These are phyloP conservation scores for Onychomys torridus DNA, from an alignment of 2,797 vertebrate genomes.

Conservation along the genomic window DNA sequence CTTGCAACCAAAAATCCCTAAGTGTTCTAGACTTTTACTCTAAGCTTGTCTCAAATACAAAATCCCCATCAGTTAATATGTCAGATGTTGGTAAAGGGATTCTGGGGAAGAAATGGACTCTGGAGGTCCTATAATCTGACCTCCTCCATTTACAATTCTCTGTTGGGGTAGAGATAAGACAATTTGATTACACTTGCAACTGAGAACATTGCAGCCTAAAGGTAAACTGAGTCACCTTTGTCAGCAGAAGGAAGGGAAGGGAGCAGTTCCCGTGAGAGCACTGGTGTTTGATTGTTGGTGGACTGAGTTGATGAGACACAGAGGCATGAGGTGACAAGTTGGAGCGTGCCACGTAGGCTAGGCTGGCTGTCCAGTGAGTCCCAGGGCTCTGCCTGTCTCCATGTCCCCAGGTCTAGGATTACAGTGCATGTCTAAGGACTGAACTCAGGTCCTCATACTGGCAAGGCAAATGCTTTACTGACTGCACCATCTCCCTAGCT, in stretches of 20 bases:
- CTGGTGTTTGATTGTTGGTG: background rate
- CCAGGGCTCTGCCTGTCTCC: background rate
- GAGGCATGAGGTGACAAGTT: background rate
- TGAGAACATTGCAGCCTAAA: slow-evolving; percentile 30
- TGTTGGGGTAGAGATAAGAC: background rate
- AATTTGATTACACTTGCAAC: background rate
- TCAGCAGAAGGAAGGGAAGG: background rate
- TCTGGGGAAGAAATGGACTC: background rate
- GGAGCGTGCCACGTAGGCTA: background rate
- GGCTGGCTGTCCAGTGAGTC: background rate
- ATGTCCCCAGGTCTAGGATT: background rate
- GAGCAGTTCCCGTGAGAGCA: background rate
- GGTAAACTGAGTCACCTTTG: slow-evolving; percentile 57
- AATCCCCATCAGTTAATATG: background rate
- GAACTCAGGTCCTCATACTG: background rate
- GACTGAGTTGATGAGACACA: background rate
- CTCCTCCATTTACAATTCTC: background rate
- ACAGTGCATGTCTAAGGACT: background rate
- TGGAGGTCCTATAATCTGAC: background rate
- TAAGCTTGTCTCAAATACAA: background rate
- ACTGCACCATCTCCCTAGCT: no score
- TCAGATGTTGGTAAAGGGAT: background rate
- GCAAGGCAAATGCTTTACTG: background rate
- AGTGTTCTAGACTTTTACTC: slow-evolving; percentile 4
- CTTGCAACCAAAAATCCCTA: background rate